phyloP scores from a whole-genome alignment of 2,113 vertebrate genomes.

The Malurus alboscapulatus region DNA sequence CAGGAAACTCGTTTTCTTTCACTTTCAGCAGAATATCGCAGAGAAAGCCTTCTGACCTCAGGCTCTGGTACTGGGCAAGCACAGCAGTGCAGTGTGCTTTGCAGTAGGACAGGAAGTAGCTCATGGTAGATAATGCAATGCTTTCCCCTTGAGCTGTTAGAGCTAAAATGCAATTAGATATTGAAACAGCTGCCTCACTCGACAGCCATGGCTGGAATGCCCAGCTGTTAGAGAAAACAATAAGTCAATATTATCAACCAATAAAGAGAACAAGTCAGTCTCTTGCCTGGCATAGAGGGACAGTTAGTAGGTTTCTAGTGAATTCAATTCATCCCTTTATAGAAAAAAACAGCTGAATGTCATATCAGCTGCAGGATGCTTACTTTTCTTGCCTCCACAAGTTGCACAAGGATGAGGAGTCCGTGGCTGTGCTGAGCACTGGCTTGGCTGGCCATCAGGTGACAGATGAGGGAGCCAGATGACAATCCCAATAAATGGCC shows the following conservation, averaged over 20 bases:
- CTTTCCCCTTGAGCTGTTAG: constrained; percentile 1
- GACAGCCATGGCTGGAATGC: constrained; percentile 13
- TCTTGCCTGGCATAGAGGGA: background rate
- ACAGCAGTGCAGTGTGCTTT: constrained; percentile 81
- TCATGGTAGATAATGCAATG: constrained; percentile 75
- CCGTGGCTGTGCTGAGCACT: background rate
- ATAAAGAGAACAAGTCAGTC: background rate
- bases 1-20: constrained; percentile 85
- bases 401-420: constrained; percentile 10
- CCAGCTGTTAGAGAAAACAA: constrained; percentile 20
- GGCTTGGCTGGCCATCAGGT: constrained; percentile 54
- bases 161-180: constrained; percentile 10
- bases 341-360: constrained; percentile 28
- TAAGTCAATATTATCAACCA: too few relatives aligned
- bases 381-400: constrained; percentile 43
- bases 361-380: constrained; percentile 25
- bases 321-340: constrained; percentile 41
- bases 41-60: constrained; percentile 83
- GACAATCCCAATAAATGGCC: constrained; percentile 21
- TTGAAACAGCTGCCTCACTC: constrained; percentile 19
- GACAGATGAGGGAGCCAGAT: constrained; percentile 47
- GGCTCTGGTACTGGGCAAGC: constrained; percentile 84
- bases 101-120: constrained; percentile 90
- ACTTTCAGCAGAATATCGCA: constrained; percentile 90
- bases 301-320: constrained; percentile 16